phyloP scores from a whole-genome alignment of 2,113 vertebrate genomes.

The Crocuta crocuta region DNA sequence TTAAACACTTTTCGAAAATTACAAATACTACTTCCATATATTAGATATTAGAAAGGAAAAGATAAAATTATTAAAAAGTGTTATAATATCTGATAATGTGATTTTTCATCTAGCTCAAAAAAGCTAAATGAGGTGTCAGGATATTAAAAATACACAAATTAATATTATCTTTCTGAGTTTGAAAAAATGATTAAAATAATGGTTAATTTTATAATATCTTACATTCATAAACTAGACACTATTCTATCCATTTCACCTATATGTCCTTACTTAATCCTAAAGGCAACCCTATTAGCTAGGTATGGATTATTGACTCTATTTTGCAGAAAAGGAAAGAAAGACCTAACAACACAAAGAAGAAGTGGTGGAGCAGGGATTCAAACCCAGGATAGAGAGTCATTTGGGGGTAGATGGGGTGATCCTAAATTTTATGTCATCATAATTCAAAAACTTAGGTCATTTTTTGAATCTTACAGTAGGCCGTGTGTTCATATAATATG shows the following conservation, averaged over 20 bases:
- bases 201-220: not conserved
- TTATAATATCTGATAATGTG: not conserved
- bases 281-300: not conserved
- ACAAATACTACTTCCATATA: not conserved
- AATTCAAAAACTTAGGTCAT: not conserved
- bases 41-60: not conserved
- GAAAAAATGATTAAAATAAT: not conserved
- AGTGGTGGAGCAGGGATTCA: conserved; percentile 48
- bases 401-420: not conserved
- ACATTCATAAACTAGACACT: not conserved
- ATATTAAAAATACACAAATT: not conserved
- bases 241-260: not conserved
- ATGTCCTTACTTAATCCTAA: not conserved
- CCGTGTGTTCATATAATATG: not conserved
- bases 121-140: not conserved
- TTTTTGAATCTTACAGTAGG: not conserved
- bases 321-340: conserved; percentile 52
- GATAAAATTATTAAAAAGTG: not conserved
- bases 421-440: not conserved
- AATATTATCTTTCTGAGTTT: not conserved
- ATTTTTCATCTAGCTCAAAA: not conserved
- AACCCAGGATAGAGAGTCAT: not conserved
- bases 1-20: not conserved
- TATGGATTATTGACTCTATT: not conserved
- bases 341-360: not conserved